Conservation (phyloP, 2,888 invertebrate species). For the Lithodes maja region DNA sequence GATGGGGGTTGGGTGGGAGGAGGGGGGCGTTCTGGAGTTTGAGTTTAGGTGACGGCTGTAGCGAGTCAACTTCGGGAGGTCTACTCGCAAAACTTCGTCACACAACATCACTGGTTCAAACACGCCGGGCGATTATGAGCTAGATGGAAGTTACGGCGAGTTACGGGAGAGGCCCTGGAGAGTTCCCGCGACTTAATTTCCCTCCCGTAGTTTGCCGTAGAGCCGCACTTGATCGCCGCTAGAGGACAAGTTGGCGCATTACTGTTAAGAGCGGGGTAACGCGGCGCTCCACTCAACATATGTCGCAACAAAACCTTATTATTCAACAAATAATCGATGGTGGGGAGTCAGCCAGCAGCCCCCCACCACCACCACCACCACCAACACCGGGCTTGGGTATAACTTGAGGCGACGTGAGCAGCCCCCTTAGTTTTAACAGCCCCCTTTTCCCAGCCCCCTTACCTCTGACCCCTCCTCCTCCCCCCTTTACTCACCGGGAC, state of each 20-base stretch:
- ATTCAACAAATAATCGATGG: conserved; percentile 64
- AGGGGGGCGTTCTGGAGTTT: not conserved
- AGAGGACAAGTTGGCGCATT: conserved; percentile 34
- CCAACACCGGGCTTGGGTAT: conserved; percentile 39
- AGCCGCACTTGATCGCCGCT: not conserved
- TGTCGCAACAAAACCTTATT: conserved; percentile 57
- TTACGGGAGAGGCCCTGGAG: not conserved
- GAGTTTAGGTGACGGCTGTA: conserved; percentile 7
- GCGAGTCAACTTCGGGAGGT: not conserved
- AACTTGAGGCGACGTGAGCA: conserved; percentile 43
- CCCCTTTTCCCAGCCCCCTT: conserved; percentile 9
- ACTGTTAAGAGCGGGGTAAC: conserved; percentile 25
- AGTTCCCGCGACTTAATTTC: conserved; percentile 3
- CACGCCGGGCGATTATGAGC: conserved; percentile 11
- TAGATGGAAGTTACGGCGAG: not conserved
- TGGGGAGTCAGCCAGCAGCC: conserved; percentile 32
- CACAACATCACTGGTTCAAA: conserved; percentile 16
- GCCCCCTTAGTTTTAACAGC: not conserved
- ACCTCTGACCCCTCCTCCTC: not conserved
- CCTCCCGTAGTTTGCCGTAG: not conserved
- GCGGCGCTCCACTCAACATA: conserved; percentile 24
- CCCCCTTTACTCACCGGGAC: conserved; percentile 7
- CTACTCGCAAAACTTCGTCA: not conserved
- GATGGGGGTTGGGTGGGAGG: no score
- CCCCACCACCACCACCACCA: conserved; percentile 37